Conservation (phyloP, 1,140 invertebrate genomes). For the Drosophila repleta region DNA sequence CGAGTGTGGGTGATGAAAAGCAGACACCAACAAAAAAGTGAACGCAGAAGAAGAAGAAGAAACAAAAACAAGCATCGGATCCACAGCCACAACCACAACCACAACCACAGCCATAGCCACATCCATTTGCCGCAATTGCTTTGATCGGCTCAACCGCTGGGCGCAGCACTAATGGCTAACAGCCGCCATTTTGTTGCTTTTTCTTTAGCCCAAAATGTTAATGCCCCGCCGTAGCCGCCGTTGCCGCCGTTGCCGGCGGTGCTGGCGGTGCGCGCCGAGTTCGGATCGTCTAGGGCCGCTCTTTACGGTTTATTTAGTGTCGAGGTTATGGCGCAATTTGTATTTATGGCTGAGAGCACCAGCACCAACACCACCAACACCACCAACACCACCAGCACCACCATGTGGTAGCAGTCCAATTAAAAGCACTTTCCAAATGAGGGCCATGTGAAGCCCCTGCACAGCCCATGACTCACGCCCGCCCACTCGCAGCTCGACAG, state of each 20-base stretch:
- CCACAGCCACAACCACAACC: no score
- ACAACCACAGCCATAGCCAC: no score
- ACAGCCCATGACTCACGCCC: conserved; percentile 29
- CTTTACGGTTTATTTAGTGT: conserved; percentile 77
- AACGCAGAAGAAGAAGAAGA: conserved; percentile 26
- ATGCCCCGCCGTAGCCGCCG: conserved; percentile 2
- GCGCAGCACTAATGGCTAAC: conserved; percentile 26
- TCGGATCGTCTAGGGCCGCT: conserved; percentile 19
- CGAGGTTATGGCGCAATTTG: conserved; percentile 80
- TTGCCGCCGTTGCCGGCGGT: conserved; percentile 1
- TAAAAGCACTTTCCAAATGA: conserved; percentile 62
- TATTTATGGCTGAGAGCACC: conserved; percentile 55
- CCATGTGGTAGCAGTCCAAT: conserved; percentile 71
- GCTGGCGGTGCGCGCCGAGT: neutral
- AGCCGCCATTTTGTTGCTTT: conserved; percentile 61
- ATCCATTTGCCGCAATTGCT: conserved; percentile 20
- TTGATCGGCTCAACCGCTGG: conserved; percentile 20
- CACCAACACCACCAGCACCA: conserved; percentile 2
- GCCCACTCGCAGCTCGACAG: conserved; percentile 13
- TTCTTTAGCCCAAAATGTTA: neutral
- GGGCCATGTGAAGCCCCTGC: conserved; percentile 41
- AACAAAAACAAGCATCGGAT: neutral
- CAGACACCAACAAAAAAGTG: conserved; percentile 43
- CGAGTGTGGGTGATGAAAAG: conserved; percentile 73
- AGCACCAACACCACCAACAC: no score